phyloP scores from a whole-genome alignment of 2,888 invertebrate genomes.

The Drosophila falleni region DNA sequence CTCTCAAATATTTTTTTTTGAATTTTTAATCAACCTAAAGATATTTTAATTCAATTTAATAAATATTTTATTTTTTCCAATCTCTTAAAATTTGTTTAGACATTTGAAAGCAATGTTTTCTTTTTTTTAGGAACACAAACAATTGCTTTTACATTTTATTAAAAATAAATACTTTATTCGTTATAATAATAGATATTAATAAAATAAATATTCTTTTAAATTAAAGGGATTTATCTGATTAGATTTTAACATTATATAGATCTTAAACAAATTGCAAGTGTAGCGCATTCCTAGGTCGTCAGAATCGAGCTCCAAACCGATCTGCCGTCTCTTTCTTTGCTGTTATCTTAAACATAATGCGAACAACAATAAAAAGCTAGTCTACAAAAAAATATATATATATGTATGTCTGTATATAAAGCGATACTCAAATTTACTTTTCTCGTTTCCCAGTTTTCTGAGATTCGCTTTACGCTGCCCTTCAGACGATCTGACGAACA shows the following conservation, averaged over 20 bases:
- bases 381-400: conserved; percentile 5
- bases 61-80: no score
- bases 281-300: conserved; percentile 17
- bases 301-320: background rate
- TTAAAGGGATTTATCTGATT: no score
- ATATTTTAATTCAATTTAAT: no score
- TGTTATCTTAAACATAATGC: conserved; percentile 53
- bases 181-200: no score
- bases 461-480: conserved; percentile 29
- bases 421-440: conserved; percentile 37
- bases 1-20: no score
- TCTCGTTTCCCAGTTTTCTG: conserved; percentile 29
- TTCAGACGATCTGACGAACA: conserved; percentile 1
- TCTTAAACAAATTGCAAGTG: background rate
- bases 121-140: no score
- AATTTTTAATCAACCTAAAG: no score
- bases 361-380: conserved; percentile 38
- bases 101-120: no score
- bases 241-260: background rate
- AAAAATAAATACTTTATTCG: no score
- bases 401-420: conserved; percentile 5
- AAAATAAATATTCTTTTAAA: no score
- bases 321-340: conserved; percentile 13
- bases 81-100: no score
- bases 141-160: no score